phyloP scores from a whole-genome alignment of 64 coral and sea anemone genomes.

The Porites lutea region DNA sequence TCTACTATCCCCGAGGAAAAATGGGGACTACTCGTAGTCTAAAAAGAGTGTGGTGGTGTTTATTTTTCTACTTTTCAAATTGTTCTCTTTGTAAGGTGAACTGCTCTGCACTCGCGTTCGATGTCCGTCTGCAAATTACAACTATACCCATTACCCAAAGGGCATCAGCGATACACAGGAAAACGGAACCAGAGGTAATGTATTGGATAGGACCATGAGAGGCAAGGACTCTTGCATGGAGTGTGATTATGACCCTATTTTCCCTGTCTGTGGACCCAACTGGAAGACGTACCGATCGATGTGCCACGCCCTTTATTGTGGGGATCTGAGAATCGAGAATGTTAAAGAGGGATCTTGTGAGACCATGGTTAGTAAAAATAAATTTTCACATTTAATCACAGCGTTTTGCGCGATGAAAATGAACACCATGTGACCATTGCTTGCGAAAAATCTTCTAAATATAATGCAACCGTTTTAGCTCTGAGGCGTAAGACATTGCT shows the following conservation, averaged over 20 bases:
- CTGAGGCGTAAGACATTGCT: too few species aligned
- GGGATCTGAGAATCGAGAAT: constrained; percentile 61
- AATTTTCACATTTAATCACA: neutral
- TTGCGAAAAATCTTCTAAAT: too few species aligned
- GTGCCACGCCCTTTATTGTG: constrained; percentile 81
- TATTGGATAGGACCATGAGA: constrained; percentile 26
- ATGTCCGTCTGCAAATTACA: constrained; percentile 16
- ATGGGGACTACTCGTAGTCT: too few species aligned
- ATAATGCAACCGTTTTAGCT: too few species aligned
- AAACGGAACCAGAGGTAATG: neutral
- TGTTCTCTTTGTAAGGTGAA: constrained; percentile 27
- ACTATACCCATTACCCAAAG: constrained; percentile 43
- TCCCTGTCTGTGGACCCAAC: constrained; percentile 86
- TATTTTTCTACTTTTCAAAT: neutral
- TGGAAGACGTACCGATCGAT: constrained; percentile 91
- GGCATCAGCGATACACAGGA: neutral
- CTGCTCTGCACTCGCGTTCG: constrained; percentile 57
- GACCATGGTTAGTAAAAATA: constrained; percentile 22
- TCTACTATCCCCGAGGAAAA: too few species aligned
- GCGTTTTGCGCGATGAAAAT: too few species aligned
- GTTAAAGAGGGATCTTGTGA: constrained; percentile 60
- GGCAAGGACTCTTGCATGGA: constrained; percentile 76
- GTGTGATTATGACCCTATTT: constrained; percentile 79
- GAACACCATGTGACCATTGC: too few species aligned
- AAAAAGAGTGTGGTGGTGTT: neutral